Base-by-base conservation (phyloP, 2,797 vertebrate genomes). In the Brachymystax lenok region DNA sequence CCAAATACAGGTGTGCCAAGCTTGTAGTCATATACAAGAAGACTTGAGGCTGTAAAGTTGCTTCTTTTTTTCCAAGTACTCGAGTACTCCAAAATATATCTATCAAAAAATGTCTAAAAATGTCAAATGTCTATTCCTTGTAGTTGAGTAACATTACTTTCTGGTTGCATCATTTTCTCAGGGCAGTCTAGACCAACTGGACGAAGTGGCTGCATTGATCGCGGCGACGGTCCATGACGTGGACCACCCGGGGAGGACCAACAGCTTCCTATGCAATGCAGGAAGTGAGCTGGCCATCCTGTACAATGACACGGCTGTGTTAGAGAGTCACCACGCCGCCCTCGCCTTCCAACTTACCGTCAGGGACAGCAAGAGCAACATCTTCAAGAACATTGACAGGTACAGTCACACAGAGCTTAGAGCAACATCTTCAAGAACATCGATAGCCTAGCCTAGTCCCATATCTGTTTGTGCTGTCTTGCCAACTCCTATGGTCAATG, bases 301-400 rank as follows among this genome's bases (percentile, higher is more conserved):
- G 7, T 99, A 99, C 89, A 99, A 99, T 0, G 97, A 99, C 93
- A 97, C 92, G 0, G 97, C 97, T 0, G 98, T 99, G 80, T 88
- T 99, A 85, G 98, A 99, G 93, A 98, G 96, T 86, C 98, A 99
- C 80, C 98, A 99, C 0, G 95, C 96, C 0, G 98, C 98, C 2
- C 90, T 99, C 76, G 97, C 97, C 82, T 99, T 99, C 93, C 98
- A 98, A 93, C 95, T 99, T 86, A 99, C 97, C 67, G 87, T 90
- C 0, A 88, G 94, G 0, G 96, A 98, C 61, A 92, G 93, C 83
- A 97, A 97, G 87, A 96, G 95, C 93, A 98, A 99, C 88, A 97
- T 99, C 90, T 99, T 99, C 82, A 97, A 95, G 88, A 98, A 97
- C 90, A 96, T 96, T 75, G 97, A 98, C 90, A 95, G 98, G 98